Evolutionary conservation across 1,140 invertebrate species (phyloP).

Genomic region (Drosophila sp.): DNA sequence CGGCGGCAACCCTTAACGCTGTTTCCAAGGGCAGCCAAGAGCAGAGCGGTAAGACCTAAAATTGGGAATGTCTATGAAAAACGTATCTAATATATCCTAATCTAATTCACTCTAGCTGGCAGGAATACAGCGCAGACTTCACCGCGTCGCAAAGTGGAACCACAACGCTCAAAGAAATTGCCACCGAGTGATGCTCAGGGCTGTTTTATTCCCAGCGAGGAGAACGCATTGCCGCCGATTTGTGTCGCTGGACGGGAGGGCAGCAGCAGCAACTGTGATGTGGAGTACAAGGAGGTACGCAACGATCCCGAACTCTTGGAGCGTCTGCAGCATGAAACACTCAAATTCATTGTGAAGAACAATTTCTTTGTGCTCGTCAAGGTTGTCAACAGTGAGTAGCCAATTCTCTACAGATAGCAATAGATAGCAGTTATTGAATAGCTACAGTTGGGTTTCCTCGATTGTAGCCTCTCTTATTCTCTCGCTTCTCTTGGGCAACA

Average conservation of each 20-base stretch:
- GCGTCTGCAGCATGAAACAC: conserved; percentile 87
- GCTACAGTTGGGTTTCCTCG: too few species aligned
- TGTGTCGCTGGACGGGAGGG: conserved; percentile 53
- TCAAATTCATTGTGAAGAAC: conserved; percentile 92
- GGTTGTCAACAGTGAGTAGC: conserved; percentile 89
- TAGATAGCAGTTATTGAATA: too few species aligned
- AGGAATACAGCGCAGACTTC: conserved; percentile 58
- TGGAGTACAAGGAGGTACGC: conserved; percentile 86
- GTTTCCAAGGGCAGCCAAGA: conserved; percentile 42
- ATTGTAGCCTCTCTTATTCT: too few species aligned
- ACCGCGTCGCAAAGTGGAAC: conserved; percentile 68
- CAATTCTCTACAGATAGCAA: neutral
- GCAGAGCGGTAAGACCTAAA: conserved; percentile 46
- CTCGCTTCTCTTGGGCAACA: too few species aligned
- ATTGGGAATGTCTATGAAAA: neutral
- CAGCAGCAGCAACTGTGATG: conserved; percentile 84
- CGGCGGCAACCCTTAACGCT: conserved; percentile 69
- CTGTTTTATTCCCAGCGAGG: conserved; percentile 86
- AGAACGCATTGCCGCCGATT: conserved; percentile 86
- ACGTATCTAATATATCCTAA: too few species aligned
- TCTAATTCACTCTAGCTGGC: conserved; percentile 22
- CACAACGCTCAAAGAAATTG: conserved; percentile 55
- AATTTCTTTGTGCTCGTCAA: conserved; percentile 92
- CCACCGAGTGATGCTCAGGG: conserved; percentile 85
- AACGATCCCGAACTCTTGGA: conserved; percentile 86